Conservation (phyloP, 2,888 invertebrate genomes). For the Temnothorax unifasciatus region DNA sequence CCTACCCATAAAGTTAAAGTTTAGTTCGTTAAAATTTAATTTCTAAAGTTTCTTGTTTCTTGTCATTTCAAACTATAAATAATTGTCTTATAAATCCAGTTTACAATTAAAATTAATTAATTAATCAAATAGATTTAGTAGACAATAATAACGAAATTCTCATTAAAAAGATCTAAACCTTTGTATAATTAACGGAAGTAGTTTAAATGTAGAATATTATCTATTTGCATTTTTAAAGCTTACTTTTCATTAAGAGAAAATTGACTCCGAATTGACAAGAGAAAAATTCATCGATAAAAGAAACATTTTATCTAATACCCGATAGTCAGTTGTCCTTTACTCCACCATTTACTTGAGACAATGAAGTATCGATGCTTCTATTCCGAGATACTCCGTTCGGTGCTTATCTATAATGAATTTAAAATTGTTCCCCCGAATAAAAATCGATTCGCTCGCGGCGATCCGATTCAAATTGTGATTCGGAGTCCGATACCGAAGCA, state of each 20-base stretch:
- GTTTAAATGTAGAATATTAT: neutral
- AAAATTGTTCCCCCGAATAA: neutral
- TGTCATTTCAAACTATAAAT: neutral
- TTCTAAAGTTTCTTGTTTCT: neutral
- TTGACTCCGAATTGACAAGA: neutral
- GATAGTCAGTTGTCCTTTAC: conserved; percentile 33
- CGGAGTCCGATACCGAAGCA: conserved; percentile 18
- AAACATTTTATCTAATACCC: neutral
- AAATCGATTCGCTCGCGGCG: conserved; percentile 26
- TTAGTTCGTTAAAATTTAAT: neutral
- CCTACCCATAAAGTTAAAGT: neutral
- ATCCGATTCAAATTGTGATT: conserved; percentile 31
- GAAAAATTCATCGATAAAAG: conserved; percentile 21
- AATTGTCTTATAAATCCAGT: neutral
- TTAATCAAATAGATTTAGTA: neutral
- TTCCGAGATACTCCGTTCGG: conserved; percentile 24
- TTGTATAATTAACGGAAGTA: too few species aligned
- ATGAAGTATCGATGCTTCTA: conserved; percentile 47
- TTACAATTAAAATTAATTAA: neutral
- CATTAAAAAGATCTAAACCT: too few species aligned
- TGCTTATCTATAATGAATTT: conserved; percentile 51
- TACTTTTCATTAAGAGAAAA: neutral
- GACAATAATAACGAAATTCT: too few species aligned
- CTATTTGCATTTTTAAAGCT: neutral
- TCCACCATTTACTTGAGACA: conserved; percentile 11